Percentiles rank a stretch among this genome's conserved stretches.
phyloP scores from a whole-genome alignment of 1,140 invertebrate genomes.

The Papilio glaucus region DNA sequence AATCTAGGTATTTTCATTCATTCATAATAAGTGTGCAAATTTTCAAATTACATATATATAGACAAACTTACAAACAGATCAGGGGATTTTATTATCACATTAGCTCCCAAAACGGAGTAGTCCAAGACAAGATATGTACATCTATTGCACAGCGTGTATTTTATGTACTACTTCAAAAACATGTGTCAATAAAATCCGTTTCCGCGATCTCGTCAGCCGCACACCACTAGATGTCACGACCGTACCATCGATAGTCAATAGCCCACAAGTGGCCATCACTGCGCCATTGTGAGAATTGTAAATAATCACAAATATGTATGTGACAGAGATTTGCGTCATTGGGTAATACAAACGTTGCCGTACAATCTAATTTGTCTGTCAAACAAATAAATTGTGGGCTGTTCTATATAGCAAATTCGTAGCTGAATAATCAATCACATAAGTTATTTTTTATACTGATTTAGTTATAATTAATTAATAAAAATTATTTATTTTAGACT shows the following conservation, averaged over 20 bases:
- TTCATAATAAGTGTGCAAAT: too few relatives aligned
- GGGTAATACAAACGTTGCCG: slow-evolving; percentile 12
- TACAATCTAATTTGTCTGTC: neutral
- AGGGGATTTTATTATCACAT: too few relatives aligned
- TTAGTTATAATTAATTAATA: too few relatives aligned
- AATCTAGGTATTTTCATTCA: too few relatives aligned
- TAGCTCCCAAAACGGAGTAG: too few relatives aligned
- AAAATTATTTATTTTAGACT: too few relatives aligned
- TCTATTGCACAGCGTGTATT: neutral
- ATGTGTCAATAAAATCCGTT: slow-evolving; percentile 8
- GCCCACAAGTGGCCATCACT: slow-evolving; percentile 50
- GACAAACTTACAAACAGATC: too few relatives aligned
- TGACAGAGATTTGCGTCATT: slow-evolving; percentile 42
- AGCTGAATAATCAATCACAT: too few relatives aligned
- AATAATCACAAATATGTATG: slow-evolving; percentile 48
- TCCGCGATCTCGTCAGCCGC: slow-evolving; percentile 48
- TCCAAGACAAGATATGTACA: too few relatives aligned
- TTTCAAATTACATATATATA: too few relatives aligned
- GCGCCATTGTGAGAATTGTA: slow-evolving; percentile 57
- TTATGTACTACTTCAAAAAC: neutral
- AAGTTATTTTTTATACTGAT: too few relatives aligned
- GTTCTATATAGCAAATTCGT: too few relatives aligned
- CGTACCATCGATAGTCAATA: slow-evolving; percentile 56
- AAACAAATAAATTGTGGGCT: neutral
- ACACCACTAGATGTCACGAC: slow-evolving; percentile 56